Percentiles rank a stretch among this genome's conserved stretches.
Conservation (phyloP, 2,888 invertebrate species). For the Monoplex corrugatus region DNA sequence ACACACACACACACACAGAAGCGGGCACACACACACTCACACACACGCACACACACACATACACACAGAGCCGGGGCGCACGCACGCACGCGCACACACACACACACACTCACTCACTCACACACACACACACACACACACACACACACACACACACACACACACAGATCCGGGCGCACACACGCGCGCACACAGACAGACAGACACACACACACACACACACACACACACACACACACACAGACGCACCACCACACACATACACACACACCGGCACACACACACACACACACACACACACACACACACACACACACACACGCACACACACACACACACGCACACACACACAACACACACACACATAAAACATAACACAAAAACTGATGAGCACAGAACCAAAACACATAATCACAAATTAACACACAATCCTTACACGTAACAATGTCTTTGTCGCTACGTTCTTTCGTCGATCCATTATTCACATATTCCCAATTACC, state of each 20-base stretch:
- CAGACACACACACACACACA: slow-evolving; percentile 18
- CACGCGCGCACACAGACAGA: background rate
- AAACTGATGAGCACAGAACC: too few species aligned
- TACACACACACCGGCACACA: background rate
- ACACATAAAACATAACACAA: too few species aligned
- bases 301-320: too few species aligned
- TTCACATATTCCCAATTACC: too few species aligned
- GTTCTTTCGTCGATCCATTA: too few species aligned
- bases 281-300: too few species aligned
- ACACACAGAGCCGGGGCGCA: too few species aligned
- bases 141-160: slow-evolving; percentile 5
- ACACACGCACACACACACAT: background rate
- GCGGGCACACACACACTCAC: background rate
- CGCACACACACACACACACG: too few species aligned
- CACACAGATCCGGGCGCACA: background rate
- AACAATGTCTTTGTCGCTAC: too few species aligned
- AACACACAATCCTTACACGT: too few species aligned
- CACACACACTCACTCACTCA: background rate
- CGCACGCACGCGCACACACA: background rate
- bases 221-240: slow-evolving; percentile 2
- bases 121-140: background rate
- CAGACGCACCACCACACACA: background rate
- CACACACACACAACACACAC: too few species aligned
- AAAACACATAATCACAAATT: too few species aligned
- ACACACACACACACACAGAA: background rate